Evolutionary conservation across 2,888 invertebrate genomes (phyloP).

Genomic region (Lobophora halterata): DNA sequence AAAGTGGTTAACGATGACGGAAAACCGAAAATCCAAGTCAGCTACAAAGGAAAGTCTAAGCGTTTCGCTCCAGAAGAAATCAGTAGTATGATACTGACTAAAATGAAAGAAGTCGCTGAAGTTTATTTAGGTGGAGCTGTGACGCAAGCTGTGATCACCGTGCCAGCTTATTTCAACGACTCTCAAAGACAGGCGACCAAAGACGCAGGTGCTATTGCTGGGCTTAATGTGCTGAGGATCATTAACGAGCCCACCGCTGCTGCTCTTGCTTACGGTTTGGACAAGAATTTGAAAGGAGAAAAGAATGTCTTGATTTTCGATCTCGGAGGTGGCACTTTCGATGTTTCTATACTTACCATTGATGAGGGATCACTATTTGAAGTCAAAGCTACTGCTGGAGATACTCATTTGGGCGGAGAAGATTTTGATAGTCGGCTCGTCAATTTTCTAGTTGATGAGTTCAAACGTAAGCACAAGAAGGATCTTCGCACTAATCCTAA

Average conservation of each 20-base stretch:
- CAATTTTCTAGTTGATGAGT: slow-evolving; percentile 84
- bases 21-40: slow-evolving; percentile 84
- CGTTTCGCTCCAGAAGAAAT: slow-evolving; percentile 85
- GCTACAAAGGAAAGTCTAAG: slow-evolving; percentile 83
- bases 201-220: slow-evolving; percentile 88
- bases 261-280: slow-evolving; percentile 86
- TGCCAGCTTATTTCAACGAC: slow-evolving; percentile 89
- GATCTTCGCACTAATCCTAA: slow-evolving; percentile 84
- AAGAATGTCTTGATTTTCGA: slow-evolving; percentile 83
- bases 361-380: slow-evolving; percentile 89
- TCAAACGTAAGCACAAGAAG: slow-evolving; percentile 85
- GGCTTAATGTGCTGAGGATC: slow-evolving; percentile 89
- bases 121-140: slow-evolving; percentile 84
- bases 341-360: slow-evolving; percentile 90
- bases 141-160: slow-evolving; percentile 87
- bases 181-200: slow-evolving; percentile 89
- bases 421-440: slow-evolving; percentile 84
- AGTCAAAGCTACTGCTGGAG: slow-evolving; percentile 91
- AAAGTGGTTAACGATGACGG: slow-evolving; percentile 83
- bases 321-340: slow-evolving; percentile 86
- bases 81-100: slow-evolving; percentile 83
- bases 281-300: slow-evolving; percentile 83
- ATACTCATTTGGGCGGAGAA: slow-evolving; percentile 92
- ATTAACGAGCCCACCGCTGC: slow-evolving; percentile 91
- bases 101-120: slow-evolving; percentile 84